These are phyloP conservation scores for Drosophila stalkeri DNA, from an alignment of 2,888 invertebrate species.

Conservation along the genomic window DNA sequence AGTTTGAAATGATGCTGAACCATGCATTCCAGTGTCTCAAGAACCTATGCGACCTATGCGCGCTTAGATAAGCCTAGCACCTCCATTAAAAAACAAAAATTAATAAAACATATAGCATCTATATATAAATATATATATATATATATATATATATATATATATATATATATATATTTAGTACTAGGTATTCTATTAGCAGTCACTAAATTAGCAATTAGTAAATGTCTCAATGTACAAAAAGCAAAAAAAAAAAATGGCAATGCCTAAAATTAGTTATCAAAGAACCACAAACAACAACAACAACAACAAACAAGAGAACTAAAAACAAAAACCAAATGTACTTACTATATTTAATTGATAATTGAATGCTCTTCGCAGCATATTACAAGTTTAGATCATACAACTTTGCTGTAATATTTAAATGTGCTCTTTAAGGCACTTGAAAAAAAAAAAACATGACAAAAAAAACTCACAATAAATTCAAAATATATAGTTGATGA, in stretches of 20 bases:
- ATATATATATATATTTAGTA: conserved; percentile 31
- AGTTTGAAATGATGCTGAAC: conserved; percentile 36
- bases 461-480: conserved; percentile 70
- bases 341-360: conserved; percentile 36
- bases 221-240: conserved; percentile 77
- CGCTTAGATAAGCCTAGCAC: conserved; percentile 56
- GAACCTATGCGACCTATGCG: conserved; percentile 38
- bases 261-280: conserved; percentile 43
- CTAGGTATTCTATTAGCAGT: conserved; percentile 49
- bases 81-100: conserved; percentile 15
- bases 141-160: conserved; percentile 29
- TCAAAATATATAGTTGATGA: conserved; percentile 62
- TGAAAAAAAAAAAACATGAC: conserved; percentile 30
- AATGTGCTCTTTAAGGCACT: conserved; percentile 60
- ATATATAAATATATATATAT: conserved; percentile 27
- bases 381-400: conserved; percentile 55
- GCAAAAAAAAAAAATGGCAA: conserved; percentile 38
- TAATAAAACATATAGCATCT: conserved; percentile 43
- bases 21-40: conserved; percentile 78
- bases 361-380: conserved; percentile 34
- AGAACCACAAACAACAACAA: conserved; percentile 44
- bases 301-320: not conserved
- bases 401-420: conserved; percentile 74
- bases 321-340: conserved; percentile 41
- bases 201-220: conserved; percentile 61